Percentiles rank a stretch among this genome's conserved stretches.
These are phyloP conservation scores for Anolis sagrei DNA, from an alignment of 2,113 vertebrate genomes.

Conservation along the genomic window DNA sequence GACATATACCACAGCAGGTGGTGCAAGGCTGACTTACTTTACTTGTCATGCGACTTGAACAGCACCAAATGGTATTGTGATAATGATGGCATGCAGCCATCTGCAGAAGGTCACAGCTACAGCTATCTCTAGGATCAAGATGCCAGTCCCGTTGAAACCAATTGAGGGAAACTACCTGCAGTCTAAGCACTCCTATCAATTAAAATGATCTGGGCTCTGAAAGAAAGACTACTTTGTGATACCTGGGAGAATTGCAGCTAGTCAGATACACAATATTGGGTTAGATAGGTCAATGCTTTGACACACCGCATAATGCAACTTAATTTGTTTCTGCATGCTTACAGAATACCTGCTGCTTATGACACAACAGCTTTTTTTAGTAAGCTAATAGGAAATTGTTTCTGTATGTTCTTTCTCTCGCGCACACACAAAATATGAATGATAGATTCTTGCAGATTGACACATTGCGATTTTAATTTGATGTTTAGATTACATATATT, in stretches of 20 bases:
- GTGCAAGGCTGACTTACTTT: not conserved
- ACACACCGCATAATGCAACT: not conserved
- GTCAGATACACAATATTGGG: not conserved
- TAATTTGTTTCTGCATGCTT: not conserved
- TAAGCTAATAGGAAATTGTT: not conserved
- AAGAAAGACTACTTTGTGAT: not conserved
- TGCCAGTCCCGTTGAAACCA: not conserved
- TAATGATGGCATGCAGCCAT: not conserved
- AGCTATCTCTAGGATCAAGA: not conserved
- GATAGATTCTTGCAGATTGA: too few relatives aligned
- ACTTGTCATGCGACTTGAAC: not conserved
- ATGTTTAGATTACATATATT: too few relatives aligned
- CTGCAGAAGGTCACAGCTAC: not conserved
- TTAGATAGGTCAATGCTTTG: not conserved
- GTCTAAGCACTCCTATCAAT: not conserved
- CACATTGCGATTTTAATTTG: too few relatives aligned
- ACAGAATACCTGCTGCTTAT: not conserved
- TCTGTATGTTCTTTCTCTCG: too few relatives aligned
- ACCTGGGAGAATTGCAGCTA: not conserved
- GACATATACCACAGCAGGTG: not conserved
- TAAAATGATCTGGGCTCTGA: not conserved
- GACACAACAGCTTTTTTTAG: not conserved
- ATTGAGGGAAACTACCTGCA: not conserved
- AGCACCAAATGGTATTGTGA: not conserved
- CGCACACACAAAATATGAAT: too few relatives aligned